Percentiles rank a stretch among this genome's conserved stretches.
Evolutionary conservation across 2,797 vertebrate species (phyloP).

Genomic region (Botia almorhae): DNA sequence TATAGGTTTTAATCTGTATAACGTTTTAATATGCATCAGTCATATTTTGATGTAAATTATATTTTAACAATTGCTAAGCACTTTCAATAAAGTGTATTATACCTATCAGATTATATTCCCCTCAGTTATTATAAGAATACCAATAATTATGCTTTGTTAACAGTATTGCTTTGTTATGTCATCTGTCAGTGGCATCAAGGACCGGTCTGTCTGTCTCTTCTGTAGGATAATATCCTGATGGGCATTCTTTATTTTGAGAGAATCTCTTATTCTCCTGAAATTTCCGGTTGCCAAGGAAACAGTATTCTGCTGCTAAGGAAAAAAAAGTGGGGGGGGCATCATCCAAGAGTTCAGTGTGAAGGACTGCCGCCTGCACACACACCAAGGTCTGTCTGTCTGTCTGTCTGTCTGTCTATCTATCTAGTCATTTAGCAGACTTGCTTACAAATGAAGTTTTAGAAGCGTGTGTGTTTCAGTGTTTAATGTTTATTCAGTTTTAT

Average conservation of each 20-base stretch:
- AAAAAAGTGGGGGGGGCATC: conserved; percentile 67
- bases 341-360: conserved; percentile 75
- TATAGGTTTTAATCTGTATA: too few species aligned
- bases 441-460: too few species aligned
- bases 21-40: not conserved
- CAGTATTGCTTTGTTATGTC: conserved; percentile 8
- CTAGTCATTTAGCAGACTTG: too few species aligned
- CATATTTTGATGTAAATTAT: too few species aligned
- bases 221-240: conserved; percentile 81
- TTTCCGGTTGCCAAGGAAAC: conserved; percentile 70
- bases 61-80: too few species aligned
- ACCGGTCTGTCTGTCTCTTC: conserved; percentile 62
- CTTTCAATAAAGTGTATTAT: too few species aligned
- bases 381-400: conserved; percentile 71
- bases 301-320: conserved; percentile 70
- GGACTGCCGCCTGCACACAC: conserved; percentile 75
- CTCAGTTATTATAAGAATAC: not conserved
- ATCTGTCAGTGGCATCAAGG: conserved; percentile 78
- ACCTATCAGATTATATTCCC: not conserved
- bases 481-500: too few species aligned
- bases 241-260: conserved; percentile 79
- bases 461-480: too few species aligned
- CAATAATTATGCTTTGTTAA: not conserved
- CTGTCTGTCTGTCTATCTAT: not conserved
- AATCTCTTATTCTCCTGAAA: conserved; percentile 82